Conservation (phyloP, 2,797 vertebrate species). For the Macropodus opercularis region DNA sequence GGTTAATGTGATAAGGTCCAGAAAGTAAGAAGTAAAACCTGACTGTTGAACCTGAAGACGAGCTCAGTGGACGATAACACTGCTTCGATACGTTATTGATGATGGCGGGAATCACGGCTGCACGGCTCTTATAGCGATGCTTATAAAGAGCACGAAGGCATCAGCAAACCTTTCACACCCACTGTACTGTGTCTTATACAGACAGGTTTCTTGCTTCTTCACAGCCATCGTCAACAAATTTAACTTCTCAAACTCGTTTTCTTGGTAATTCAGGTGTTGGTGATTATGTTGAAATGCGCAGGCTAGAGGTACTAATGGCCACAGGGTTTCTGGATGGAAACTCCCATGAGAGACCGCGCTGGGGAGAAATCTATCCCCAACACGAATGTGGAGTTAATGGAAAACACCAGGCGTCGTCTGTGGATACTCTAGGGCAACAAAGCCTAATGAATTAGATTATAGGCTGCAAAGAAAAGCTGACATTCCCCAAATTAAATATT, state of each 20-base stretch:
- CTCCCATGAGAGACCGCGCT: conserved; percentile 30
- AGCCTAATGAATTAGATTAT: conserved; percentile 31
- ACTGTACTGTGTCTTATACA: neutral
- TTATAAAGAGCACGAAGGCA: neutral
- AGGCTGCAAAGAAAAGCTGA: neutral
- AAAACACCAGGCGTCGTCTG: conserved; percentile 18
- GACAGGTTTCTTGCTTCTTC: neutral
- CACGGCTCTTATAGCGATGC: conserved; percentile 7
- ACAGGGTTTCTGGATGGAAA: conserved; percentile 20
- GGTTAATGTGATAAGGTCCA: conserved; percentile 32
- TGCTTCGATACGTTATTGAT: conserved; percentile 32
- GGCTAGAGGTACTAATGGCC: conserved; percentile 38
- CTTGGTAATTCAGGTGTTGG: conserved; percentile 20
- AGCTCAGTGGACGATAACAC: conserved; percentile 22
- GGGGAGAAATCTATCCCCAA: conserved; percentile 38
- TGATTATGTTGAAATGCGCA: conserved; percentile 40
- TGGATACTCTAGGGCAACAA: conserved; percentile 29
- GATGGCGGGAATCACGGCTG: conserved; percentile 14
- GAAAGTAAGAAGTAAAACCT: conserved; percentile 36
- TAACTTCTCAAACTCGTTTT: conserved; percentile 9
- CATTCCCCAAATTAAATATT: conserved; percentile 12
- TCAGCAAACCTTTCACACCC: conserved; percentile 7
- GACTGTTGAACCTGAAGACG: conserved; percentile 32
- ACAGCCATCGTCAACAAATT: conserved; percentile 7
- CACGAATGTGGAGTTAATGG: conserved; percentile 37